Evolutionary conservation across 2,797 vertebrate species (phyloP), one percentile per base, ranked within the genome.

Genomic region (Staurois parvus): DNA sequence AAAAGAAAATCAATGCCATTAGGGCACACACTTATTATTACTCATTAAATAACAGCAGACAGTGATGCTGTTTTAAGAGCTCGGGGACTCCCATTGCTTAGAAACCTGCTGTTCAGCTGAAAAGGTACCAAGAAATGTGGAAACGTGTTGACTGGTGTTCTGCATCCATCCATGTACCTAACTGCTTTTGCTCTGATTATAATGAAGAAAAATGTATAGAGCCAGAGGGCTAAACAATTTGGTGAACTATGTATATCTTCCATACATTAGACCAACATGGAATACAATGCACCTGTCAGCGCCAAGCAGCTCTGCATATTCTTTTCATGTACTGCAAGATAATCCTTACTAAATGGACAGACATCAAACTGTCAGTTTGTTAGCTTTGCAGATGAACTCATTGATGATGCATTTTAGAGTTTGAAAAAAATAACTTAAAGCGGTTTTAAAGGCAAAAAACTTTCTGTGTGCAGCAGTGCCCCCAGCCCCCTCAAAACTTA

Each of bases 1-100:
- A 37, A 45, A 40, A 62, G 32, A 72, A 81, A 81, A 81, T 73
- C 79, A 81, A 81, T 73, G 68, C 32, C 26, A 62, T 72, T 64
- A 62, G n/a, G 52, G n/a, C 6, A 28, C 30, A 73, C 48, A 56
- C 48, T 73, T 72, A 81, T 81, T 81, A 81, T 64, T 72, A 73
- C 69, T 81, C 79, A 81, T 81, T 81, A 81, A 81, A 72, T 66
- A 72, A 42, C 68, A 72, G 66, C 79, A 81, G 48, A 56, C 19
- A 81, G 30, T 62, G 68, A 81, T 72, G 69, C 79, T 62, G 19
- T 62, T 70, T 73, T 81, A 81, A 64, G 52, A 81, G 48, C 79
- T 56, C 26, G 11, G 69, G 79, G 52, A 81, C 32, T 81, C 26
- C 52, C n/a, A 81, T 73, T 73, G 48, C 30, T 81, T 64, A 81